Evolutionary conservation across 2,113 vertebrate genomes (phyloP), one percentile per base, ranked within the genome.

Genomic region (Dipodomys merriami): DNA sequence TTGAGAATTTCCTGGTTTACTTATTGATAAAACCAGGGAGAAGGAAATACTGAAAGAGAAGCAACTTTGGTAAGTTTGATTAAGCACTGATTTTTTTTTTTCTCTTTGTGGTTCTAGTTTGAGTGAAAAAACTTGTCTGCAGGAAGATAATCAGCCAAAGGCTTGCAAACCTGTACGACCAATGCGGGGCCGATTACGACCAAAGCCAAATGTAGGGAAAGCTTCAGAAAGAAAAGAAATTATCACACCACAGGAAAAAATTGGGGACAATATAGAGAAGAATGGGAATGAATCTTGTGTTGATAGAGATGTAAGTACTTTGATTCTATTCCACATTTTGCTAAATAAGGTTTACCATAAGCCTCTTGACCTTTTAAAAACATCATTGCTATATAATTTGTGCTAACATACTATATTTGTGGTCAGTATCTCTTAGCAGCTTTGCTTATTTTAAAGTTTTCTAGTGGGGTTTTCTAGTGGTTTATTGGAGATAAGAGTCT

Each of bases 191-290:
- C 97, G 96, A 94, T 9, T 97, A 44, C 98, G 94, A 91, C 97
- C 95, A 83, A 97, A 96, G 90, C 98, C 97, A 93, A 98, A 98
- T 88, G 20, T 98, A 76, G 90, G 76, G 95, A 96, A 93, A 91
- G 74, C 71, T 83, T 4, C 86, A 95, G 92, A 77, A 90, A 97
- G 86, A 92, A 97, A 93, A 7, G 97, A 96, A 93, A 84, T 84
- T 27, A 10, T 67, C 11, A 12, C n/a, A 78, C 77, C 91, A 60
- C 86, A 94, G 76, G 67, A 94, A 74, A 91, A 91, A n/a, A 5
- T 0, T 49, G 89, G 60, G 76, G 5, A 16, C 53, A 65, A 1
- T 83, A 88, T 81, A 92, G 65, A 83, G 81, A 90, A 95, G 83
- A 35, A 0, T 46, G 90, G 19, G 78, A 90, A 62, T 77, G 91